Evolutionary conservation across 2,113 vertebrate genomes (phyloP).

Genomic region (Lamprotornis superbus): DNA sequence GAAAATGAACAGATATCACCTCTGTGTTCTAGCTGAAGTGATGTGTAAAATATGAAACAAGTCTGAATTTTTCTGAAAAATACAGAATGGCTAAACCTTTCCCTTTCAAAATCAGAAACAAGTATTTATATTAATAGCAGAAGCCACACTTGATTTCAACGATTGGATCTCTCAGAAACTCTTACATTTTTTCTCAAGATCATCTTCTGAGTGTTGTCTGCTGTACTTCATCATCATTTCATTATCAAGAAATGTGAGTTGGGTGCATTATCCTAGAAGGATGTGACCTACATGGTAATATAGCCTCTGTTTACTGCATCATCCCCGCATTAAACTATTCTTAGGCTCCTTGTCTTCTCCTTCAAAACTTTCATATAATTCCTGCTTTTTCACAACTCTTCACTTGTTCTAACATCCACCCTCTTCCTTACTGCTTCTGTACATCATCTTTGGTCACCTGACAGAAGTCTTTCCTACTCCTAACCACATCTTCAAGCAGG

Average conservation of each 20-base stretch:
- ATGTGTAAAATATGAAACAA: neutral
- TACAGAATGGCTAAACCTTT: neutral
- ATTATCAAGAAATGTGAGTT: constrained; percentile 38
- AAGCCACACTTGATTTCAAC: neutral
- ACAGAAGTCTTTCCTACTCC: neutral
- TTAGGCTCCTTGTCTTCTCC: neutral
- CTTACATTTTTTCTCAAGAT: constrained; percentile 8
- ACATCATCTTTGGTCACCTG: neutral
- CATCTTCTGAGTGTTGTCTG: constrained; percentile 27
- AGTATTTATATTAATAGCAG: neutral
- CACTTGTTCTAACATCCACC: neutral
- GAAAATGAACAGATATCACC: neutral
- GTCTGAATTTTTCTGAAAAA: neutral
- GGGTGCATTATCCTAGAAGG: neutral
- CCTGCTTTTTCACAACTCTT: neutral
- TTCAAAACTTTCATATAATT: neutral
- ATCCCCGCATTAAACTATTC: neutral
- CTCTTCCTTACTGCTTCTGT: neutral
- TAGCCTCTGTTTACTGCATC: constrained; percentile 12
- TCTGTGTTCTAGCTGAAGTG: neutral
- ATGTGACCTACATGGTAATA: constrained; percentile 37
- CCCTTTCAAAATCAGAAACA: neutral
- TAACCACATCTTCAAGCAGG: neutral
- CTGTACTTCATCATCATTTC: constrained; percentile 50
- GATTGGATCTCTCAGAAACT: neutral